phyloP scores from a whole-genome alignment of 1,140 invertebrate genomes.

The Caenorhabditis remanei region DNA sequence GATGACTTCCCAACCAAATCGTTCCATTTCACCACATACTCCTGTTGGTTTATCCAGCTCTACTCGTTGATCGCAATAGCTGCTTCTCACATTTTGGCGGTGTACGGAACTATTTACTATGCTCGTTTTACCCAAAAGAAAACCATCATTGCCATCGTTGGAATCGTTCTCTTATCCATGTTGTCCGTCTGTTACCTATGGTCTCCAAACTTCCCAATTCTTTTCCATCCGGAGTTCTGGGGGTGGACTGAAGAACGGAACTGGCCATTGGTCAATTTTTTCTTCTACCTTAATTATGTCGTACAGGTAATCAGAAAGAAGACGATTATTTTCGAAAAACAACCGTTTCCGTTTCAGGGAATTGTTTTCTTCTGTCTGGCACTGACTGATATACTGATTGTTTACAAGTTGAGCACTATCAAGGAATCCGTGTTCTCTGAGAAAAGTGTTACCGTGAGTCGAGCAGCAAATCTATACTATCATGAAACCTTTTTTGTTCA shows the following conservation, averaged over 20 bases:
- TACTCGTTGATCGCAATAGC: slow-evolving; percentile 33
- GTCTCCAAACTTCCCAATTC: slow-evolving; percentile 18
- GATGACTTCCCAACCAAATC: slow-evolving; percentile 38
- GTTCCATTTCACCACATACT: slow-evolving; percentile 24
- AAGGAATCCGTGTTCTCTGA: slow-evolving; percentile 26
- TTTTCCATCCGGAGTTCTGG: slow-evolving; percentile 48
- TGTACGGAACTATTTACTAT: slow-evolving; percentile 20
- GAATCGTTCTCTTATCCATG: slow-evolving; percentile 12
- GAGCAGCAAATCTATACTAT: neutral
- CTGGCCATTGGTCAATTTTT: slow-evolving; percentile 21
- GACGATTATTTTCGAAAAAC: neutral
- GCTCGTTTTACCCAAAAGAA: slow-evolving; percentile 38
- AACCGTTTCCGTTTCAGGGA: slow-evolving; percentile 31
- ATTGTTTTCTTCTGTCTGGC: slow-evolving; percentile 37
- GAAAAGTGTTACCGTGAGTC: slow-evolving; percentile 23
- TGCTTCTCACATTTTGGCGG: slow-evolving; percentile 22
- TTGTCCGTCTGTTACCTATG: slow-evolving; percentile 6
- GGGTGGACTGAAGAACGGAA: slow-evolving; percentile 17
- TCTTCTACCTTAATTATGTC: slow-evolving; percentile 42
- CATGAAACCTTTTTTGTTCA: neutral
- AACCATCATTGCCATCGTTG: neutral
- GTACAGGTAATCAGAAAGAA: slow-evolving; percentile 7
- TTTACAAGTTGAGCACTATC: slow-evolving; percentile 48
- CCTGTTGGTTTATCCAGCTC: slow-evolving; percentile 43
- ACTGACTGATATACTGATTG: slow-evolving; percentile 40